Percentiles rank a stretch among this genome's conserved stretches.
Conservation (phyloP, 2,113 vertebrate genomes). For the Willisornis vidua region DNA sequence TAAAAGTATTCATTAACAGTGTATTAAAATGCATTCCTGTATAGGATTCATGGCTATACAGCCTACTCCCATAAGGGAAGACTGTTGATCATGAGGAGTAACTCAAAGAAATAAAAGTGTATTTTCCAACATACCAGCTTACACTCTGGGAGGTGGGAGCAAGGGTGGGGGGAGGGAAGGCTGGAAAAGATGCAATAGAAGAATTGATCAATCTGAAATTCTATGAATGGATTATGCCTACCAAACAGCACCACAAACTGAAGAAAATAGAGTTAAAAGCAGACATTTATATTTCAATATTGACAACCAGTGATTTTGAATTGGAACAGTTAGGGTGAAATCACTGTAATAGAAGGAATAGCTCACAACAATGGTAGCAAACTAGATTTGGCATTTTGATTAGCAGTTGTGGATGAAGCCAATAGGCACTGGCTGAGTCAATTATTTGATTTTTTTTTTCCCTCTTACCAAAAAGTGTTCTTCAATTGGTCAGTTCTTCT, state of each 20-base stretch:
- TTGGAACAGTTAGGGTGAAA: background rate
- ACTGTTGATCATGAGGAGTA: background rate
- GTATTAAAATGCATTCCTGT: constrained; percentile 26
- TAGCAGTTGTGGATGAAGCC: background rate
- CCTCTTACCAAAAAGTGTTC: background rate
- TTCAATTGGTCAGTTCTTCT: background rate
- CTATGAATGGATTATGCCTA: background rate
- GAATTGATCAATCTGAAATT: background rate
- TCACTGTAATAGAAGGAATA: background rate
- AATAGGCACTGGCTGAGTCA: background rate
- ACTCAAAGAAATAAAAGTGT: background rate
- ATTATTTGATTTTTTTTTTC: background rate
- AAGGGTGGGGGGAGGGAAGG: background rate
- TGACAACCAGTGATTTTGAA: background rate
- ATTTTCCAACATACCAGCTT: background rate
- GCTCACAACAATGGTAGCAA: background rate
- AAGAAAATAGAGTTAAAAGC: background rate
- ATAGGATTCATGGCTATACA: background rate
- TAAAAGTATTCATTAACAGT: background rate
- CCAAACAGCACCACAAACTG: background rate
- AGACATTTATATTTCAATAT: background rate
- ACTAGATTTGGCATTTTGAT: background rate
- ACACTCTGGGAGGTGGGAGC: accelerated
- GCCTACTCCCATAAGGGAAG: background rate
- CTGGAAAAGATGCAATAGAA: background rate